These are phyloP conservation scores for Petaurus breviceps DNA, from an alignment of 2,113 vertebrate genomes.

Conservation along the genomic window DNA sequence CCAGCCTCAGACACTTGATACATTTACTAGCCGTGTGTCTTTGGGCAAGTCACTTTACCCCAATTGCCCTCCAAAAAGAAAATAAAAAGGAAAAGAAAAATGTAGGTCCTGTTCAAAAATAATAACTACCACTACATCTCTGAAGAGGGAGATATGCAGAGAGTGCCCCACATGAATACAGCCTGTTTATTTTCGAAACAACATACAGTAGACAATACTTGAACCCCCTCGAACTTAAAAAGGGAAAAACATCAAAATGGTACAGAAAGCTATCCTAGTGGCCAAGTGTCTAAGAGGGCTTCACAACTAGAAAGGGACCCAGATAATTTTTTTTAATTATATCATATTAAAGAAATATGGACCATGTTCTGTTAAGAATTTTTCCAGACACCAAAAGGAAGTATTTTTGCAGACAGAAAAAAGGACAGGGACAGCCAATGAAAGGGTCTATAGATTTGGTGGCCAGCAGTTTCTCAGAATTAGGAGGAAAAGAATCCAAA, in stretches of 20 bases:
- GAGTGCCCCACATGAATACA: slow-evolving; percentile 27
- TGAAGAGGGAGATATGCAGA: slow-evolving; percentile 22
- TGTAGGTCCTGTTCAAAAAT: too few relatives aligned
- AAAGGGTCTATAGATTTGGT: background rate
- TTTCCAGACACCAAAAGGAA: slow-evolving; percentile 28
- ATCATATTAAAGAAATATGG: background rate
- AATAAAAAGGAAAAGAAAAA: too few relatives aligned
- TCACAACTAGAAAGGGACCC: slow-evolving; percentile 32
- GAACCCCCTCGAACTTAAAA: slow-evolving; percentile 3
- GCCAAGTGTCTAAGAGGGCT: background rate
- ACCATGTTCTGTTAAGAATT: slow-evolving; percentile 57
- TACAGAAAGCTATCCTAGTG: background rate
- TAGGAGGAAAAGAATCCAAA: background rate
- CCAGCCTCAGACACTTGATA: too few relatives aligned
- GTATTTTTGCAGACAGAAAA: background rate
- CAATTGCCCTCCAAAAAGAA: too few relatives aligned
- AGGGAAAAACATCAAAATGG: slow-evolving; percentile 34
- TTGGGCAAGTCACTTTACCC: too few relatives aligned
- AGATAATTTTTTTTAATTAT: slow-evolving; percentile 50
- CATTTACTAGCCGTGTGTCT: too few relatives aligned
- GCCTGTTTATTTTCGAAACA: slow-evolving; percentile 54
- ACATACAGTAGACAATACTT: background rate
- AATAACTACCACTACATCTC: background rate
- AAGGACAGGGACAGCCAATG: background rate
- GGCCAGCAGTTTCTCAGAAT: background rate